Evolutionary conservation across 2,113 vertebrate genomes (phyloP).

Genomic region (Thryonomys swinderianus): DNA sequence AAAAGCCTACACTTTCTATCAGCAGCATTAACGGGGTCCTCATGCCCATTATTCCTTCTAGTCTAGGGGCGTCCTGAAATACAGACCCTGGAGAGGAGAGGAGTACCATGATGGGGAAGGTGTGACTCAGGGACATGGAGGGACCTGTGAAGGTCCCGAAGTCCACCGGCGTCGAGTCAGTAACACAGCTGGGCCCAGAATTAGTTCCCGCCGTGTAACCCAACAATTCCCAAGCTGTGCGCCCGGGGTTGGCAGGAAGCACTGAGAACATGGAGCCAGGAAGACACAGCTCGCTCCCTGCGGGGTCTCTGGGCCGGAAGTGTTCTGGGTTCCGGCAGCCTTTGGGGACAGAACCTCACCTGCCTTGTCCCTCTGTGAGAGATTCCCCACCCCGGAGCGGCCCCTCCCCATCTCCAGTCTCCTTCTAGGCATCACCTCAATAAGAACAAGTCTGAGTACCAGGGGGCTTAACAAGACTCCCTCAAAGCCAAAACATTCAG

Average conservation of each 20-base stretch:
- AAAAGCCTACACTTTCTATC: neutral
- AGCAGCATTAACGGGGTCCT: neutral
- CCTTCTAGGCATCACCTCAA: neutral
- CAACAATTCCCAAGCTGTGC: too few species aligned
- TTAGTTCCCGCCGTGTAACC: accelerated
- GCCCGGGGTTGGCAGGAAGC: neutral
- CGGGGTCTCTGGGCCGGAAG: neutral
- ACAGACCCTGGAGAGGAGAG: neutral
- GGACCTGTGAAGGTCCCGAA: neutral
- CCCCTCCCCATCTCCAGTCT: neutral
- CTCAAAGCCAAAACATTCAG: neutral
- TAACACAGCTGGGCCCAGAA: neutral
- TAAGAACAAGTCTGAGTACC: neutral
- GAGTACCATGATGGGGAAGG: neutral
- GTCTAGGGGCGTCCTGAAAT: neutral
- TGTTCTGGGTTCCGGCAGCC: neutral
- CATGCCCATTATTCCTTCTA: neutral
- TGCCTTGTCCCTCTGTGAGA: too few species aligned
- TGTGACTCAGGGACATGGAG: neutral
- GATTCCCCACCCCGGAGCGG: accelerated
- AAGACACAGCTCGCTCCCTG: neutral
- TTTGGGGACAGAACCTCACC: neutral
- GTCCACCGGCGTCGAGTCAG: neutral
- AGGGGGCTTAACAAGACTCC: neutral
- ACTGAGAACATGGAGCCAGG: accelerated